Percentiles rank a stretch among this genome's conserved stretches.
These are phyloP conservation scores for Bostrychus sinensis DNA, from an alignment of 2,113 vertebrate species.

Conservation along the genomic window DNA sequence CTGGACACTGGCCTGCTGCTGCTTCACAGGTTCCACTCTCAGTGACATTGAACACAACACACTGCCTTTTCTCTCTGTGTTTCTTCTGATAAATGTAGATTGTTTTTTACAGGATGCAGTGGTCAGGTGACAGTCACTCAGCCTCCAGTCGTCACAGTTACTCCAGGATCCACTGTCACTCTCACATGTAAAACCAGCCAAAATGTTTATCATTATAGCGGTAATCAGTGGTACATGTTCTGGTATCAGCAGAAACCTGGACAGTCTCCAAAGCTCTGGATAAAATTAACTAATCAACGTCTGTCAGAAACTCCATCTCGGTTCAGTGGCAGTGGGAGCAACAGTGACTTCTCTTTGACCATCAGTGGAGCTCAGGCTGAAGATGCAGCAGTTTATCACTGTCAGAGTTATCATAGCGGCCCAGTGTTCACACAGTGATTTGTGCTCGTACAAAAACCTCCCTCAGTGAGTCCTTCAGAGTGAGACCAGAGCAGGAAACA, in stretches of 20 bases:
- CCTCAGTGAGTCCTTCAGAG: constrained; percentile 18
- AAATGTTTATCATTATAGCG: neutral
- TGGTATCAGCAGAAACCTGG: constrained; percentile 71
- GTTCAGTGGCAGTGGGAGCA: constrained; percentile 64
- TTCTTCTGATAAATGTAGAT: constrained; percentile 20
- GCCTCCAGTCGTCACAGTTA: neutral
- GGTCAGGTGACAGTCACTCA: constrained; percentile 64
- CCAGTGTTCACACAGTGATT: constrained; percentile 58
- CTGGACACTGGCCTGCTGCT: constrained; percentile 33
- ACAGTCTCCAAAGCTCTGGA: constrained; percentile 63
- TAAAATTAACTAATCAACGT: neutral
- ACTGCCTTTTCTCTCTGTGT: constrained; percentile 28
- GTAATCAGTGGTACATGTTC: neutral
- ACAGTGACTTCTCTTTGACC: constrained; percentile 56
- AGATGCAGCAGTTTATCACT: constrained; percentile 62
- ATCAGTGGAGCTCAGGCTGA: constrained; percentile 52
- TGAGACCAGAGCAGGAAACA: constrained; percentile 15
- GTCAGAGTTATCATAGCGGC: neutral
- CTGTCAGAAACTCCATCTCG: constrained; percentile 29
- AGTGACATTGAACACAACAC: constrained; percentile 17
- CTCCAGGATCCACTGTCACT: constrained; percentile 35
- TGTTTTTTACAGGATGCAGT: constrained; percentile 30
- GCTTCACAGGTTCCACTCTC: constrained; percentile 20
- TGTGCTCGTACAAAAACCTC: constrained; percentile 63
- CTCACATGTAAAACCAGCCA: constrained; percentile 22